phyloP scores from a whole-genome alignment of 2,797 vertebrate species.

The Cryptoprocta ferox region DNA sequence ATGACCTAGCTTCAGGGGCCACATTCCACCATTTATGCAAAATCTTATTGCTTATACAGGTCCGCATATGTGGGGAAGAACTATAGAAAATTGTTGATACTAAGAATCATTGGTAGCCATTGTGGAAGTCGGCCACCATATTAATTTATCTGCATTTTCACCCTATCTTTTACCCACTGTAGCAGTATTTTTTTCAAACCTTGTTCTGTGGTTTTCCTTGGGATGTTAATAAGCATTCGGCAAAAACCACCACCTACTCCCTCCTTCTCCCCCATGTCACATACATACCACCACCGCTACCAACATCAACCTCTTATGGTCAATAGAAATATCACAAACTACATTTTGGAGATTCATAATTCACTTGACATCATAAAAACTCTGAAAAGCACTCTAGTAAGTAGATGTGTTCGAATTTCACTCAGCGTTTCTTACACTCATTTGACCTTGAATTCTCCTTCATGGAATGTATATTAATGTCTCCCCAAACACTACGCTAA shows the following conservation, averaged over 20 bases:
- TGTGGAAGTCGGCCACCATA: not conserved
- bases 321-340: not conserved
- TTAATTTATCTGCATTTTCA: not conserved
- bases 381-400: not conserved
- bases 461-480: not conserved
- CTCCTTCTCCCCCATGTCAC: not conserved
- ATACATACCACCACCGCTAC: not conserved
- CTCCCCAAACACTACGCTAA: not conserved
- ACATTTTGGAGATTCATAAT: not conserved
- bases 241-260: not conserved
- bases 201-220: not conserved
- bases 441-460: constrained; percentile 21
- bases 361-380: not conserved
- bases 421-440: not conserved
- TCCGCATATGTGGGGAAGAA: not conserved
- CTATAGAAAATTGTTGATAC: not conserved
- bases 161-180: not conserved
- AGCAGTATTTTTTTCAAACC: not conserved
- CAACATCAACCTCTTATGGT: not conserved
- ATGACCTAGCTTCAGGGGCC: not conserved
- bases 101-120: not conserved
- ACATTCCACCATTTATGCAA: not conserved
- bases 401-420: not conserved
- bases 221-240: not conserved
- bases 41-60: not conserved